Conservation (phyloP, 2,797 vertebrate genomes). For the Myotis pilosus region DNA sequence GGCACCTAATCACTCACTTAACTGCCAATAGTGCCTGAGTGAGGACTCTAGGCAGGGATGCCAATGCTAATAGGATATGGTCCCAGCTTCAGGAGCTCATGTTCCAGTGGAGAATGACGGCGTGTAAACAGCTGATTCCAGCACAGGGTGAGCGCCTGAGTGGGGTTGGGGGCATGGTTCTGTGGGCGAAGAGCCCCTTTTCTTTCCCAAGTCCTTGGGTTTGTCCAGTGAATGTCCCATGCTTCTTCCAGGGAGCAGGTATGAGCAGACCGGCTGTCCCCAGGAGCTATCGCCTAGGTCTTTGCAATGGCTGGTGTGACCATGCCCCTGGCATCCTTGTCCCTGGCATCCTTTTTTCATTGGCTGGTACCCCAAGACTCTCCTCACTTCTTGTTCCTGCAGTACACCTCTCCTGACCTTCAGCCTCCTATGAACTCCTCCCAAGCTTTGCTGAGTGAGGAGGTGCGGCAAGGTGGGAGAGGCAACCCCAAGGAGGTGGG, state of each 20-base stretch:
- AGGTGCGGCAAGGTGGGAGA: background rate
- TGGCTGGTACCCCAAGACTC: background rate
- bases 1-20: background rate
- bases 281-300: background rate
- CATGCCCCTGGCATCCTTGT: background rate
- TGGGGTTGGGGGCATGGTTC: background rate
- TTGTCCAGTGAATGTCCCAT: background rate
- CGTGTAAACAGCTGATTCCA: background rate
- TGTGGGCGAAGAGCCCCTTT: background rate
- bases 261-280: background rate
- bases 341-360: background rate
- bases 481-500: background rate
- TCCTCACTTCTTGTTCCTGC: background rate
- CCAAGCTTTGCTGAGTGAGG: background rate
- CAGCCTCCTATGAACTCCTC: background rate
- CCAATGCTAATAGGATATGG: background rate
- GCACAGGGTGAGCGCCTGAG: background rate
- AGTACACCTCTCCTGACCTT: background rate
- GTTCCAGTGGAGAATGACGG: background rate
- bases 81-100: background rate
- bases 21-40: background rate
- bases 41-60: background rate
- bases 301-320: background rate
- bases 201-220: background rate
- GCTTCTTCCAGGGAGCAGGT: background rate